These are phyloP conservation scores for Sycobia sp. DNA, from an alignment of 1,140 invertebrate species.

Conservation along the genomic window DNA sequence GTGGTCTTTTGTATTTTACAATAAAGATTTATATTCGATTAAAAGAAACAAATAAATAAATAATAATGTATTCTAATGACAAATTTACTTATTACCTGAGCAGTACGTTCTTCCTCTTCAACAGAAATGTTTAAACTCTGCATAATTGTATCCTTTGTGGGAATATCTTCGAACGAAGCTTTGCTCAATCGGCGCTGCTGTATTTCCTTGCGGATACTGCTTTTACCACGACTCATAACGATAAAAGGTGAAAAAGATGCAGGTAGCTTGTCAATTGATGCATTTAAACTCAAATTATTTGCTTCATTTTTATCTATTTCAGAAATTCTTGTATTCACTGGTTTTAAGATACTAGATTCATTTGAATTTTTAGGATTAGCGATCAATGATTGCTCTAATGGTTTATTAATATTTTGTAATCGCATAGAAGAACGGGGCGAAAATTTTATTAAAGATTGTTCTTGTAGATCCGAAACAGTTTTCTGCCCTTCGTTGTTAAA, in stretches of 20 bases:
- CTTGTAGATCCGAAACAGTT: neutral
- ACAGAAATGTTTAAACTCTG: conserved; percentile 51
- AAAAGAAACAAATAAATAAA: too few species aligned
- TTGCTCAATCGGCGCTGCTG: conserved; percentile 51
- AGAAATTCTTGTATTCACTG: neutral
- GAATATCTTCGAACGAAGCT: conserved; percentile 37
- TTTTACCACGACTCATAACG: conserved; percentile 57
- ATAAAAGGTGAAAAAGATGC: conserved; percentile 50
- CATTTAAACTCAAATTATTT: conserved; percentile 3
- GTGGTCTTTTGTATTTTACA: too few species aligned
- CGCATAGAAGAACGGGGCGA: conserved; percentile 7
- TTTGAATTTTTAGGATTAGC: neutral
- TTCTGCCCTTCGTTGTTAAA: neutral
- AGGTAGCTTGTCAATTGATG: conserved; percentile 27
- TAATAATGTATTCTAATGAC: too few species aligned
- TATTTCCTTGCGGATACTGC: conserved; percentile 56
- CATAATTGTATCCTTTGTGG: conserved; percentile 54
- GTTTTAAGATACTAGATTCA: conserved; percentile 4
- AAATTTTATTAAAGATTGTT: conserved; percentile 19
- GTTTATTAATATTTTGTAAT: too few species aligned
- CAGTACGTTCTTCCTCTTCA: conserved; percentile 58
- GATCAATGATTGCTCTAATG: too few species aligned
- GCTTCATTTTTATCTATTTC: neutral
- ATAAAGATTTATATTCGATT: too few species aligned
- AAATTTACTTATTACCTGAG: conserved; percentile 35